Evolutionary conservation across 2,797 vertebrate species (phyloP), one percentile per base, ranked within the genome.

Genomic region (Spinus pinus): DNA sequence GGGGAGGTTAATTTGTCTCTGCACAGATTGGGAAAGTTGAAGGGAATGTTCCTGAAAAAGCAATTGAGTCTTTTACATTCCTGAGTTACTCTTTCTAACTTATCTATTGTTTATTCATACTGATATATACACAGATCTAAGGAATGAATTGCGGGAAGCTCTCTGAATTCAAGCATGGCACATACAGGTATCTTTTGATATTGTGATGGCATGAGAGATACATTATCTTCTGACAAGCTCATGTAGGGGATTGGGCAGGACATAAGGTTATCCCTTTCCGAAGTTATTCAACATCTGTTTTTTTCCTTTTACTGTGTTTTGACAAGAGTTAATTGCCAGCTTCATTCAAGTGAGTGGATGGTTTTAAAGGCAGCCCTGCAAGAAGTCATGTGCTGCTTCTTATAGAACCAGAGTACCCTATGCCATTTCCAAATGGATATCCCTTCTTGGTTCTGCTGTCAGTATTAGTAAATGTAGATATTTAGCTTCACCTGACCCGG

Each of bases 251-350:
- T 60, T 90, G 71, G 39, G 80, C 28, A 96, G 86, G 92, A 96
- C 73, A 62, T 28, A 93, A 94, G 95, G 91, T 96, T 96, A 96
- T 95, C 86, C 93, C 67, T 93, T 90, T 89, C 92, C 69, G 93
- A 95, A 96, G 75, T 94, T 96, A 94, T 92, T 88, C 14, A 7
- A 95, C 93, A 95, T 96, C 93, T 96, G 90, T 42, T 90, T 96
- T 96, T 96, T 86, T 82, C 93, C 71, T 94, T 94, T 92, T 81
- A 58, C 89, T 93, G 15, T 97, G 96, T 97, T 97, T 97, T 97
- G 96, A 97, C 96, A 89, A 9, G n/a, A 95, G 94, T 94, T 97
- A 97, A 97, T 97, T 97, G 96, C 88, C 90, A 97, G 84, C 83
- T 92, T 97, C 75, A 85, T 95, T 94, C 91, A 88, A 87, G 78